These are phyloP conservation scores for Drosophila parvula DNA, from an alignment of 1,140 invertebrate genomes.

Conservation along the genomic window DNA sequence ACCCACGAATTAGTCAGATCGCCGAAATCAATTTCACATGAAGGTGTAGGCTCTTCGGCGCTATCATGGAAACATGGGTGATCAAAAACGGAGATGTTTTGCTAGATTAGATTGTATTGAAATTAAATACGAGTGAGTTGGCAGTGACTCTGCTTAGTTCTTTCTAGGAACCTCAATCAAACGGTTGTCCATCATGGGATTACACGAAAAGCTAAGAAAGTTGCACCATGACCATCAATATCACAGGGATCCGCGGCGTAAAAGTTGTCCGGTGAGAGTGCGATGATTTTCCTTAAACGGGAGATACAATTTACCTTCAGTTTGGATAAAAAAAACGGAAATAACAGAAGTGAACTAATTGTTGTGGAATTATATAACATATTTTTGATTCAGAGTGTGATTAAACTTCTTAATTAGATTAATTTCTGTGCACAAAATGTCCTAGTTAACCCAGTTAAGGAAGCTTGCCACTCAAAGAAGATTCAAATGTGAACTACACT, in stretches of 20 bases:
- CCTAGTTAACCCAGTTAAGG: no score
- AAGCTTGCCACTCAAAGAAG: no score
- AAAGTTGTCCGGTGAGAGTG: conserved; percentile 19
- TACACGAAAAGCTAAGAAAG: conserved; percentile 38
- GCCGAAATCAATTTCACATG: conserved; percentile 33
- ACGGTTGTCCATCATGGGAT: conserved; percentile 29
- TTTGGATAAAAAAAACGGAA: background rate
- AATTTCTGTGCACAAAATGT: no score
- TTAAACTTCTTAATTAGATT: no score
- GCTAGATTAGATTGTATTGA: conserved; percentile 37
- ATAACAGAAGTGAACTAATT: background rate
- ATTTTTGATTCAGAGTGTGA: no score
- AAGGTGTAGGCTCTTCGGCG: conserved; percentile 3
- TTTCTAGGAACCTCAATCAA: background rate
- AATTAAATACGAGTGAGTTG: conserved; percentile 15
- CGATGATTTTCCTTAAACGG: background rate
- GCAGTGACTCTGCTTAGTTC: conserved; percentile 28
- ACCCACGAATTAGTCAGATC: conserved; percentile 26
- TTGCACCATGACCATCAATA: conserved; percentile 9
- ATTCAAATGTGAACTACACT: background rate
- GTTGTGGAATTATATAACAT: no score
- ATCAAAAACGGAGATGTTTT: conserved; percentile 15
- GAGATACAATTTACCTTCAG: background rate
- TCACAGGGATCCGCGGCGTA: background rate
- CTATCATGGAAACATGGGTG: conserved; percentile 19